Percentiles rank a stretch among this genome's conserved stretches.
phyloP scores from a whole-genome alignment of 2,113 vertebrate species.

The Rutilus rutilus region DNA sequence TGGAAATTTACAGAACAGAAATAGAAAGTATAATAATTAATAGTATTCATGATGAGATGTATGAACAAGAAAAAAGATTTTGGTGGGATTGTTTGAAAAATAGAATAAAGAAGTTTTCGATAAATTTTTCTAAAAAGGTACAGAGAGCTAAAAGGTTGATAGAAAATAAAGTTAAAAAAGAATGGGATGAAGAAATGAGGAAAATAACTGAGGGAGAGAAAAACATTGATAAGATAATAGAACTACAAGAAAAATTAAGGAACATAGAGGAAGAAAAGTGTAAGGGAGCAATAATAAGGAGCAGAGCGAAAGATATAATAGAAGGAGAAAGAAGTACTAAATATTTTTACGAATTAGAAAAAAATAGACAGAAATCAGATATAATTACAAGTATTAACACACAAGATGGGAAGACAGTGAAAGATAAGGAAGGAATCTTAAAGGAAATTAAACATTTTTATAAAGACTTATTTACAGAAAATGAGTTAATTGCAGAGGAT shows the following conservation, averaged over 20 bases:
- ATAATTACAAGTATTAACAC: background rate
- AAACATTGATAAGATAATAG: background rate
- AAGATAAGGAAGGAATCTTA: background rate
- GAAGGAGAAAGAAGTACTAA: background rate
- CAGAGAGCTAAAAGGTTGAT: background rate
- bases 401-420: background rate
- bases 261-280: background rate
- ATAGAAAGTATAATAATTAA: background rate
- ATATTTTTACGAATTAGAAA: background rate
- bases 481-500: background rate
- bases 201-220: background rate
- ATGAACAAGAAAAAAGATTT: background rate
- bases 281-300: background rate
- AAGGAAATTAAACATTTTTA: background rate
- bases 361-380: background rate
- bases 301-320: background rate
- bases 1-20: background rate
- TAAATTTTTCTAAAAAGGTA: background rate
- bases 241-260: background rate
- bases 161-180: background rate
- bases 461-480: background rate
- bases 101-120: background rate
- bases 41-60: background rate
- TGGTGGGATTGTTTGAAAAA: conserved; percentile 11
- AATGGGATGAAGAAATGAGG: background rate